Evolutionary conservation across 2,113 vertebrate species (phyloP).

Genomic region (Clarias gariepinus): DNA sequence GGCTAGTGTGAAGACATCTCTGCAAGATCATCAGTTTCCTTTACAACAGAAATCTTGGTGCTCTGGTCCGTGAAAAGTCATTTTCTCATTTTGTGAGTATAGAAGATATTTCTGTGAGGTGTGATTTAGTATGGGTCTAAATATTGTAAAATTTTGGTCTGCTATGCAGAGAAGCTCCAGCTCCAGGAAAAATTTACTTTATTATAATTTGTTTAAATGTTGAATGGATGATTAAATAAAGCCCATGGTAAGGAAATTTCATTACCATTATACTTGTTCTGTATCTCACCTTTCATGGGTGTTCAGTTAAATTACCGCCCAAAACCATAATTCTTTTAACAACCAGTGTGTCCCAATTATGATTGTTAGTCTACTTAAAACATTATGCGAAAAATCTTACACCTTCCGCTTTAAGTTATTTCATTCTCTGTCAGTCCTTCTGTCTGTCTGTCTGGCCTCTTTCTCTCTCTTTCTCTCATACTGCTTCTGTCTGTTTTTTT

Average conservation of each 20-base stretch:
- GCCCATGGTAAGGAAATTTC: slow-evolving; percentile 24
- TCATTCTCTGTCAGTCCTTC: background rate
- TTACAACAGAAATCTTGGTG: slow-evolving; percentile 26
- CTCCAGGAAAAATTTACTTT: background rate
- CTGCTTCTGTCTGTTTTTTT: background rate
- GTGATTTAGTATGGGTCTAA: slow-evolving; percentile 24
- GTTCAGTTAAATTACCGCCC: slow-evolving; percentile 55
- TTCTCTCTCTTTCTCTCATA: slow-evolving; percentile 1
- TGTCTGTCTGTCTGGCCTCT: background rate
- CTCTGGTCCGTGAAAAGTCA: slow-evolving; percentile 39
- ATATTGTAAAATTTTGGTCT: background rate
- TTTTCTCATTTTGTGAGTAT: slow-evolving; percentile 35
- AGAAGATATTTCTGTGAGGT: slow-evolving; percentile 1
- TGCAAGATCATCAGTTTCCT: slow-evolving; percentile 42
- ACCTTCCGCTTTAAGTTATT: background rate
- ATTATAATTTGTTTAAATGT: slow-evolving; percentile 23
- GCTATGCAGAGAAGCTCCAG: background rate
- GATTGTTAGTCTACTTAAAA: slow-evolving; percentile 38
- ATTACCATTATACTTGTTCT: slow-evolving; percentile 23
- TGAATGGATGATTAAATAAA: slow-evolving; percentile 16
- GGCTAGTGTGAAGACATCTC: slow-evolving; percentile 34
- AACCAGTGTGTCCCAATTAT: slow-evolving; percentile 52
- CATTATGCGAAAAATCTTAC: slow-evolving; percentile 23
- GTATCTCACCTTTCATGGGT: slow-evolving; percentile 47
- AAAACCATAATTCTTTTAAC: slow-evolving; percentile 48